Base-by-base conservation (phyloP, 1,140 invertebrate species). In the Drosophila triauraria region DNA sequence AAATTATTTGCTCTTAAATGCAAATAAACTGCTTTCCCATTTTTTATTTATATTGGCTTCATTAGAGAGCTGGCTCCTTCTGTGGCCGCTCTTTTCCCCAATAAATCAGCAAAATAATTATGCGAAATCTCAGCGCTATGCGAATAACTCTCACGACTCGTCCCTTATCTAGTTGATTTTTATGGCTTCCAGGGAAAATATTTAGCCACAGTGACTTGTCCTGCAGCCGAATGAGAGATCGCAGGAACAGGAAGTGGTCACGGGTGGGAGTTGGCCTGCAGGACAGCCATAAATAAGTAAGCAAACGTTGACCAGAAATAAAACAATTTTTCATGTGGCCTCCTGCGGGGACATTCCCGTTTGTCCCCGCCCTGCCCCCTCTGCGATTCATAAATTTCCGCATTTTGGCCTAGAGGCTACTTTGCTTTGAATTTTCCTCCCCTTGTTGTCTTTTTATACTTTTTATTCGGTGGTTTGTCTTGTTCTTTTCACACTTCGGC, bases 51-150 rank as follows among this genome's bases (percentile, higher is more conserved):
- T 3, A 40, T 42, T 53, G 42, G 17, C 47, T 53, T 60, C 51
- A 68, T 61, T 71, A 65, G 67, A 71, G 15, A n/a, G 4, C 4
- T 12, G 3, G 30, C 46, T 62, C 43, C 30, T 42, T 46, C 40
- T 38, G 46, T 8, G n/a, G 13, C 23, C 46, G 57, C 59, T 54
- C 56, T 61, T 50, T 56, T 30, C 13, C 17, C 44, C 38, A 42
- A 84, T 87, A 87, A 87, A 87, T 87, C 80, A 87, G 46, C n/a
- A 38, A 78, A 88, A 87, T 88, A 87, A 88, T 87, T 87, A 87
- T 83, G 83, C 80, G 65, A 71, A 76, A 88, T 88, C 84, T 80
- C 61, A 54, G 53, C 50, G 74, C 64, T 75, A 80, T 75, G 69
- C 51, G 61, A 88, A 84, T 80, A 80, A 70, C 78, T 85, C 68